These are phyloP conservation scores for Micropterix aruncella DNA, from an alignment of 2,888 invertebrate genomes.

Conservation along the genomic window DNA sequence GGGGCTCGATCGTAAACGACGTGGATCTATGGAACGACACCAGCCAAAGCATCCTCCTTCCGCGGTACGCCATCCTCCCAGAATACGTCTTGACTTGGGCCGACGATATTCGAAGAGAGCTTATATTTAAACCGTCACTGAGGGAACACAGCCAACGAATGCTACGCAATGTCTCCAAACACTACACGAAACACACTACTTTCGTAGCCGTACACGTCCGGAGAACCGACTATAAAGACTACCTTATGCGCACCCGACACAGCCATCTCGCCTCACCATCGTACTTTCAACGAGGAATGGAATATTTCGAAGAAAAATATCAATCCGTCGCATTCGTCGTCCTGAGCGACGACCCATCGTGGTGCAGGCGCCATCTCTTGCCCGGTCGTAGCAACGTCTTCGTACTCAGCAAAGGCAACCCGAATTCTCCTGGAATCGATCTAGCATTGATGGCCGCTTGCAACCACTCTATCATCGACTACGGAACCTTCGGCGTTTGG, in stretches of 20 bases:
- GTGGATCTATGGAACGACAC: conserved; percentile 39
- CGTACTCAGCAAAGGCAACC: conserved; percentile 19
- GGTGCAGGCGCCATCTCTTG: conserved; percentile 26
- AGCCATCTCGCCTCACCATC: conserved; percentile 21
- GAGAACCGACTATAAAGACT: conserved; percentile 39
- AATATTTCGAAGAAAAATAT: conserved; percentile 25
- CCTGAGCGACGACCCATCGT: conserved; percentile 31
- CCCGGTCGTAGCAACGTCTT: conserved; percentile 20
- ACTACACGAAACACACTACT: conserved; percentile 17
- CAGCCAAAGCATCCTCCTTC: conserved; percentile 40
- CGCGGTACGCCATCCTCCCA: conserved; percentile 35
- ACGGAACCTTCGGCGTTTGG: conserved; percentile 36
- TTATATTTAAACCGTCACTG: conserved; percentile 33
- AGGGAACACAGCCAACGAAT: conserved; percentile 29
- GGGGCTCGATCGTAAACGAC: conserved; percentile 30
- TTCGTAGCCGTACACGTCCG: conserved; percentile 41
- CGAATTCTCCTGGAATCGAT: conserved; percentile 21
- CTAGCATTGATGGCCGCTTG: conserved; percentile 32
- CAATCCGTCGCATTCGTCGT: conserved; percentile 24
- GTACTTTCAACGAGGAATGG: conserved; percentile 28
- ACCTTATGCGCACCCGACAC: conserved; percentile 34
- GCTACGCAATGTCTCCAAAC: conserved; percentile 19
- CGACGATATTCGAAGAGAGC: conserved; percentile 40
- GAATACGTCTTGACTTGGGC: conserved; percentile 39
- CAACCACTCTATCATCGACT: conserved; percentile 37